phyloP scores from a whole-genome alignment of 2,113 vertebrate genomes.

The Myiagra hebetior region DNA sequence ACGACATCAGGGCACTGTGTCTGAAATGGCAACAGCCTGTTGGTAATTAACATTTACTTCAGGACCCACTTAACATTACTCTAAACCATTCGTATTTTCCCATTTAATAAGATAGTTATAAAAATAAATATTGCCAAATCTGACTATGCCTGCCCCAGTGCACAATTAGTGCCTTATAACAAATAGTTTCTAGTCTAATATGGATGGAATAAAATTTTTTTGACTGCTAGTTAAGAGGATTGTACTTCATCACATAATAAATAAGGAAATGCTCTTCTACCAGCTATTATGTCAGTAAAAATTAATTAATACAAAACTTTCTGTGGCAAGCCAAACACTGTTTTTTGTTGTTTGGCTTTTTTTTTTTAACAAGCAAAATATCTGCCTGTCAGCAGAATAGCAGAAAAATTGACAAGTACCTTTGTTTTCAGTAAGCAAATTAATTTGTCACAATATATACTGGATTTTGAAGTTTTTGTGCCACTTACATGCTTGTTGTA shows the following conservation, averaged over 20 bases:
- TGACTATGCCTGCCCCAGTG: not conserved
- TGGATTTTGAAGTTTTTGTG: not conserved
- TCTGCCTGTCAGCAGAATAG: not conserved
- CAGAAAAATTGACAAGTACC: not conserved
- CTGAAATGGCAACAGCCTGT: not conserved
- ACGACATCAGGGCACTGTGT: not conserved
- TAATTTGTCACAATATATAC: not conserved
- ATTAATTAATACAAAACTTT: not conserved
- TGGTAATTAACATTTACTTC: constrained; percentile 29
- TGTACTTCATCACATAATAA: not conserved
- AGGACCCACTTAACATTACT: not conserved
- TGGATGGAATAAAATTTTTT: not conserved
- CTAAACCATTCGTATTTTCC: not conserved
- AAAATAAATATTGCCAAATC: not conserved
- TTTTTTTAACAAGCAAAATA: not conserved
- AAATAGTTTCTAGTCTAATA: constrained; percentile 6
- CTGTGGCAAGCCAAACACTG: not conserved
- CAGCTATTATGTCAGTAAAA: not conserved
- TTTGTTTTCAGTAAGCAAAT: not conserved
- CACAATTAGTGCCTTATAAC: not conserved
- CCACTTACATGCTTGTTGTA: not conserved
- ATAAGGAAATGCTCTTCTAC: constrained; percentile 22
- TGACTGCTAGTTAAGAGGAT: constrained; percentile 32
- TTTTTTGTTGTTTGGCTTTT: no score
- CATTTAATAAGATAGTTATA: not conserved